phyloP scores from a whole-genome alignment of 2,113 vertebrate genomes.

The Microcebus murinus region DNA sequence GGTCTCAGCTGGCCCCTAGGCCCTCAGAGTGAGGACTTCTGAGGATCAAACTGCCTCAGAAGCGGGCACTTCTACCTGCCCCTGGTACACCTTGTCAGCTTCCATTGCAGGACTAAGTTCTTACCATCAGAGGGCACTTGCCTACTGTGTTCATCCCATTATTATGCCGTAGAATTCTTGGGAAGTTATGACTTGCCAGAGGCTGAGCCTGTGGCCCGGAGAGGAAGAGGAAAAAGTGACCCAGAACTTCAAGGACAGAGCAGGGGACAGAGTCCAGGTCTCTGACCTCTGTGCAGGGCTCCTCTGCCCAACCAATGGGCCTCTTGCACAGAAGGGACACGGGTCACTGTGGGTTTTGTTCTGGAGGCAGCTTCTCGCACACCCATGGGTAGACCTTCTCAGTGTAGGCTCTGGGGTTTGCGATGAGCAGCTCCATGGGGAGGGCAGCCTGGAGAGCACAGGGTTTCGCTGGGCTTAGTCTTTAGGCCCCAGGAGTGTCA shows the following conservation, averaged over 20 bases:
- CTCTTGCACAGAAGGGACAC: neutral
- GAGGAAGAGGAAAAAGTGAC: neutral
- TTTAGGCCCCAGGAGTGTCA: neutral
- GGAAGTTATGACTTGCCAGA: neutral
- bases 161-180: neutral
- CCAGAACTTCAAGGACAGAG: neutral
- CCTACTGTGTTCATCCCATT: neutral
- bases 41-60: neutral
- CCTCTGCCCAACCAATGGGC: neutral
- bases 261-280: neutral
- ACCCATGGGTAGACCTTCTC: neutral
- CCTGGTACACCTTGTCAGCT: neutral
- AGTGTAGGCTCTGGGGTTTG: neutral
- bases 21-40: neutral
- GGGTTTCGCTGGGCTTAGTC: neutral
- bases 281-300: neutral
- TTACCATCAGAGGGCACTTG: slow-evolving; percentile 13
- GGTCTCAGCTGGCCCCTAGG: neutral
- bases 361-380: neutral
- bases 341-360: neutral
- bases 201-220: neutral
- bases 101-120: neutral
- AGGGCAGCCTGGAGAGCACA: neutral
- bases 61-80: neutral
- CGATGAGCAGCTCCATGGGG: neutral